Conservation (phyloP, 2,888 invertebrate genomes). For the Ennomos erosarius region DNA sequence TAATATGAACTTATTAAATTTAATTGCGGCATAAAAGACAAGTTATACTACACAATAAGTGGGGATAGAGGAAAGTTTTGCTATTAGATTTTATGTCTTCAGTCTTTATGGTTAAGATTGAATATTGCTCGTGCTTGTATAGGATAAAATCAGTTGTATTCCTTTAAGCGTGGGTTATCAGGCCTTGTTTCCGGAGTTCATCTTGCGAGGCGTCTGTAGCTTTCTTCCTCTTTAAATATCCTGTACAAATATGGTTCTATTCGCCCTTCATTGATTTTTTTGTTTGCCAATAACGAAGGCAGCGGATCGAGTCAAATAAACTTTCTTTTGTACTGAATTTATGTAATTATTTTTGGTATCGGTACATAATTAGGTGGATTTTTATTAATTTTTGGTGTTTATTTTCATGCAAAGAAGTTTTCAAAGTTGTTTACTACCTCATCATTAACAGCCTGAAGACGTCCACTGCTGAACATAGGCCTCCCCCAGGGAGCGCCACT, state of each 20-base stretch:
- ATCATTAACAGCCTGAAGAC: no score
- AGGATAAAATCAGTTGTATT: conserved; percentile 16
- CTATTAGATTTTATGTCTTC: conserved; percentile 23
- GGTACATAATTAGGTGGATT: no score
- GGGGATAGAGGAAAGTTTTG: conserved; percentile 14
- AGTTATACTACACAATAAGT: conserved; percentile 41
- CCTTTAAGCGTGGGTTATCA: conserved; percentile 23
- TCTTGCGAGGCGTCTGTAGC: conserved; percentile 45
- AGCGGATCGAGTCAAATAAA: conserved; percentile 18
- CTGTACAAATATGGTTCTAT: conserved; percentile 42
- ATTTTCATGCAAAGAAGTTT: no score
- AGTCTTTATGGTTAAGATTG: conserved; percentile 1
- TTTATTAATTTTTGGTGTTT: no score
- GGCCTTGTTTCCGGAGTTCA: conserved; percentile 42
- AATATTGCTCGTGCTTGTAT: conserved; percentile 8
- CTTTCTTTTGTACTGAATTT: background rate
- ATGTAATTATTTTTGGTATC: background rate
- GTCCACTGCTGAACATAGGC: no score
- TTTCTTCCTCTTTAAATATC: conserved; percentile 50
- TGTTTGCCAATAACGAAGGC: conserved; percentile 23
- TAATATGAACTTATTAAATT: conserved; percentile 48
- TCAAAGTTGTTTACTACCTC: no score
- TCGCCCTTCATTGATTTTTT: conserved; percentile 26
- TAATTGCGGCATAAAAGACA: conserved; percentile 45
- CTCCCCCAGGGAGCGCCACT: no score